phyloP scores from a whole-genome alignment of 92 coral and sea anemone genomes.

The Pocillopora meandrina region DNA sequence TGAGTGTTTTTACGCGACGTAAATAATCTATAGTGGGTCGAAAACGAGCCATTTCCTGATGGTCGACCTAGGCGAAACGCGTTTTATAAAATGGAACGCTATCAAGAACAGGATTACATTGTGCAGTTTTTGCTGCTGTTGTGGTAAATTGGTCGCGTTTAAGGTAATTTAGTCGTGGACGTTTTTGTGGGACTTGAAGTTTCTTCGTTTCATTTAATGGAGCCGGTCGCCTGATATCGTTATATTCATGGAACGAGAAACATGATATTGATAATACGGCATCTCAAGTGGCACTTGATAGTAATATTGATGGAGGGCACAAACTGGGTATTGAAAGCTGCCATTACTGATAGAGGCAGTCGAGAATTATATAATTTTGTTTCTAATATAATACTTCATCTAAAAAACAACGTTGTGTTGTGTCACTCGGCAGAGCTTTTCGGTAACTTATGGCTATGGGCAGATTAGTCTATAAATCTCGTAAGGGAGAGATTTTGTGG shows the following conservation, averaged over 20 bases:
- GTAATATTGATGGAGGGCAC: conserved; percentile 29
- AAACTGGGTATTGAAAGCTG: conserved; percentile 30
- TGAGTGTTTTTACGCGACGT: conserved; percentile 10
- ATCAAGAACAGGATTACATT: too few species aligned
- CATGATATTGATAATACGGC: conserved; percentile 29
- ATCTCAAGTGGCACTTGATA: conserved; percentile 19
- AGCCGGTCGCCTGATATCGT: conserved; percentile 37
- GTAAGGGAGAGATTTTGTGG: background rate
- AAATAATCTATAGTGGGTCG: background rate
- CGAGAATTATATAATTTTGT: conserved; percentile 37
- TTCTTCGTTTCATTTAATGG: conserved; percentile 21
- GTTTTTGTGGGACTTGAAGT: background rate
- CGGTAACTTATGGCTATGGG: background rate
- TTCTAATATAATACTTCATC: conserved; percentile 27
- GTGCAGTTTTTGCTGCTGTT: background rate
- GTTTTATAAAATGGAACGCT: background rate
- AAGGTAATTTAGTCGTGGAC: background rate
- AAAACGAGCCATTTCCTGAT: background rate
- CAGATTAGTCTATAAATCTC: background rate
- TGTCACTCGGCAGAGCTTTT: background rate
- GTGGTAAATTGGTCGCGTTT: background rate
- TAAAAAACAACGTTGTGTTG: conserved; percentile 5
- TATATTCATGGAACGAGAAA: background rate
- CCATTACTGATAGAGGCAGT: conserved; percentile 41
- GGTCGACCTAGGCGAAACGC: background rate